These are phyloP conservation scores for Blastobasis lacticolella DNA, from an alignment of 2,888 invertebrate genomes.

Conservation along the genomic window DNA sequence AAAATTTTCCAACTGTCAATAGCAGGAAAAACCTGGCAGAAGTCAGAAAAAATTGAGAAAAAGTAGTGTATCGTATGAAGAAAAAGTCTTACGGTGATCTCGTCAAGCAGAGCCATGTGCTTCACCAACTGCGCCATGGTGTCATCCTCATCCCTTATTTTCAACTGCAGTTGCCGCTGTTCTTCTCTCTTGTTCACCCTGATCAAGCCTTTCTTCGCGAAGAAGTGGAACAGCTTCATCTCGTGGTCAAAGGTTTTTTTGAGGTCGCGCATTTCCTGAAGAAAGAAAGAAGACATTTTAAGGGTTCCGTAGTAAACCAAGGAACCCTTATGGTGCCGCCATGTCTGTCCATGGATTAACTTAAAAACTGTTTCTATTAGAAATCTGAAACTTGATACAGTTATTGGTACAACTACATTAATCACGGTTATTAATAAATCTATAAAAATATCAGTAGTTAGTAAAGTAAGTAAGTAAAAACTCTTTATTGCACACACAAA, in stretches of 20 bases:
- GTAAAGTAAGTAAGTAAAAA: too few relatives aligned
- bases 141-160: constrained; percentile 29
- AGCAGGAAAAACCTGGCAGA: too few relatives aligned
- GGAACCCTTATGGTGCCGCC: background rate
- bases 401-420: too few relatives aligned
- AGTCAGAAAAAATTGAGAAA: too few relatives aligned
- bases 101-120: constrained; percentile 36
- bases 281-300: constrained; percentile 1
- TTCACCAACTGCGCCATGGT: constrained; percentile 21
- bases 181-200: constrained; percentile 74
- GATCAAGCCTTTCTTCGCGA: constrained; percentile 81
- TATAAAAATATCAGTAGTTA: too few relatives aligned
- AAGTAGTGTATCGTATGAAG: too few relatives aligned
- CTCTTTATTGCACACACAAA: too few relatives aligned
- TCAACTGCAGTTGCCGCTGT: constrained; percentile 25
- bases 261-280: constrained; percentile 84
- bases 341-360: background rate
- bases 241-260: constrained; percentile 83
- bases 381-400: too few relatives aligned
- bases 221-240: constrained; percentile 80
- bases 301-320: background rate
- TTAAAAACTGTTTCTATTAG: too few relatives aligned
- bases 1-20: too few relatives aligned
- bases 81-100: constrained; percentile 20
- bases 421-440: too few relatives aligned